Evolutionary conservation across 2,888 invertebrate genomes (phyloP).

Genomic region (Drosophila recens): DNA sequence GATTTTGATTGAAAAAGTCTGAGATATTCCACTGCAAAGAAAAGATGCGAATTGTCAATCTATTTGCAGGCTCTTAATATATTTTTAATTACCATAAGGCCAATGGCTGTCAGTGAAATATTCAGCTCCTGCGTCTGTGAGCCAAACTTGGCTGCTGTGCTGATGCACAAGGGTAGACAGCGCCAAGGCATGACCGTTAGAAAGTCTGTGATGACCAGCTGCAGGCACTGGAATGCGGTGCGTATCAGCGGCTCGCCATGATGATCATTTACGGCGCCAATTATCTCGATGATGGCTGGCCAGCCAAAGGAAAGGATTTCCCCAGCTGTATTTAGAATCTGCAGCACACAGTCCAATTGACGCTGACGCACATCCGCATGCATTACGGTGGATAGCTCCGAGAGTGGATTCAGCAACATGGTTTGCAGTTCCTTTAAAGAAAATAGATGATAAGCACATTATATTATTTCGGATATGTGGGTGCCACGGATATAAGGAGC

Average conservation of each 20-base stretch:
- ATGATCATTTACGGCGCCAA: conserved; percentile 97
- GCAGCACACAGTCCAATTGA: conserved; percentile 97
- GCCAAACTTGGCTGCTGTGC: conserved; percentile 97
- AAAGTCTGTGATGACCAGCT: conserved; percentile 97
- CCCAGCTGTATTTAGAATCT: conserved; percentile 96
- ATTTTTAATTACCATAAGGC: conserved; percentile 91
- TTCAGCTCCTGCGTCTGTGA: conserved; percentile 98
- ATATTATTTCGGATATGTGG: too few species aligned
- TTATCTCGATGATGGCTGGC: conserved; percentile 97
- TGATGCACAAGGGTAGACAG: conserved; percentile 95
- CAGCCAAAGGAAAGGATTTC: conserved; percentile 97
- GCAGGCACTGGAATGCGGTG: conserved; percentile 97
- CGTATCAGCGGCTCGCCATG: conserved; percentile 97
- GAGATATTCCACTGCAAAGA: conserved; percentile 97
- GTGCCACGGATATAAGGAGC: neutral
- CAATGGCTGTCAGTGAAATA: conserved; percentile 98
- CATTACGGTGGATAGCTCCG: conserved; percentile 95
- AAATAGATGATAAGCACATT: neutral
- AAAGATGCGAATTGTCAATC: neutral
- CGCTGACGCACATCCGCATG: conserved; percentile 97
- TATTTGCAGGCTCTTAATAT: neutral
- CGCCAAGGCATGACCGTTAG: conserved; percentile 96
- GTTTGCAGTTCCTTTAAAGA: conserved; percentile 90
- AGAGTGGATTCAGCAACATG: conserved; percentile 93
- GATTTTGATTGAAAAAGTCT: conserved; percentile 98